A percentile compares a stretch with the other conserved stretches of the same genome.
These are phyloP conservation scores for Brachypalpus laphriformis DNA, from an alignment of 2,888 invertebrate species.

Conservation along the genomic window DNA sequence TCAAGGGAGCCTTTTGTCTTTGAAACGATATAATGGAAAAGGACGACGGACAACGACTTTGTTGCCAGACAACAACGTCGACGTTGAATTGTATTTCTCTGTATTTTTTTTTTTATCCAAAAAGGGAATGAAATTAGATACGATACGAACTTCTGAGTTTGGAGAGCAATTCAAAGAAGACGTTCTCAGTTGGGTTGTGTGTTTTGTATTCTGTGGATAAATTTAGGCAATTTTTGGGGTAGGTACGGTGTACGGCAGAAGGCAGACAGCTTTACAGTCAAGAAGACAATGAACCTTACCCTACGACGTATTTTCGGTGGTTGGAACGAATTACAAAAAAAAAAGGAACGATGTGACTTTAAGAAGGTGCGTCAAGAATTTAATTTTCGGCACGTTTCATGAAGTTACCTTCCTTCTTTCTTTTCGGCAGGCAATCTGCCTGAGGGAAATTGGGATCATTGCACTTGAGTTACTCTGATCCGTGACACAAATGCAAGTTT, in stretches of 20 bases:
- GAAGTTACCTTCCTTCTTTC: slow-evolving; percentile 29
- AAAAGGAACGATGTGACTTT: slow-evolving; percentile 6
- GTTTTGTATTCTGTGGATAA: slow-evolving; percentile 20
- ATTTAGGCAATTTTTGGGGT: slow-evolving; percentile 65
- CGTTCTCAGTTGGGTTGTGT: not conserved
- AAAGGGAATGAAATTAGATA: slow-evolving; percentile 48
- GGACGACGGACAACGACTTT: slow-evolving; percentile 45
- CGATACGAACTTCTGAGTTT: slow-evolving; percentile 43
- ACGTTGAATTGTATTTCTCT: slow-evolving; percentile 24
- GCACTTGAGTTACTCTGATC: slow-evolving; percentile 51
- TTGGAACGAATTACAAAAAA: slow-evolving; percentile 7
- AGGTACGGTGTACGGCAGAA: slow-evolving; percentile 22
- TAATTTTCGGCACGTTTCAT: slow-evolving; percentile 54
- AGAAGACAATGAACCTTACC: slow-evolving; percentile 58
- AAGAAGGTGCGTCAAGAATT: slow-evolving; percentile 62
- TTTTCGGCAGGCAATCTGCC: slow-evolving; percentile 37
- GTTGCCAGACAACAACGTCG: slow-evolving; percentile 62
- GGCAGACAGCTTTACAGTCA: slow-evolving; percentile 46
- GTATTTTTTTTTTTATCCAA: not conserved
- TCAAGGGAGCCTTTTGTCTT: slow-evolving; percentile 34
- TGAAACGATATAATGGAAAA: slow-evolving; percentile 5
- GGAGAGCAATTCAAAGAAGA: slow-evolving; percentile 25
- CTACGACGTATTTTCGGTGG: slow-evolving; percentile 25
- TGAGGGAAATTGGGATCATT: slow-evolving; percentile 59
- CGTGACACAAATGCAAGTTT: slow-evolving; percentile 59